A percentile compares a stretch with the other conserved stretches of the same genome.
These are phyloP conservation scores for Dryas iulia DNA, from an alignment of 1,140 invertebrate genomes.

Conservation along the genomic window DNA sequence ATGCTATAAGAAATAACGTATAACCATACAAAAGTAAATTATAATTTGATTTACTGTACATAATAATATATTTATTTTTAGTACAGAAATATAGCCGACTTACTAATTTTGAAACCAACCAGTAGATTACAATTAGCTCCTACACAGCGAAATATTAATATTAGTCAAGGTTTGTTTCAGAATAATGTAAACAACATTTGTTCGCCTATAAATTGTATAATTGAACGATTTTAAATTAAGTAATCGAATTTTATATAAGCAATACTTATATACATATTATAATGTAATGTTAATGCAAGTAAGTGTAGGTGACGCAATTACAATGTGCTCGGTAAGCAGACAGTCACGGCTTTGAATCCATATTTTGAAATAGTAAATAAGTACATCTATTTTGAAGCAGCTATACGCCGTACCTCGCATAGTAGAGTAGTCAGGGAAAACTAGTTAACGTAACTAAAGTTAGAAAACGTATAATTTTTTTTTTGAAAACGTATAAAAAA, in stretches of 20 bases:
- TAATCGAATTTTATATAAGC: background rate
- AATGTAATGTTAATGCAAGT: background rate
- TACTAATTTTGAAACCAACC: slow-evolving; percentile 27
- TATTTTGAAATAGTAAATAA: background rate
- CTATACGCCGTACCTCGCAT: too few relatives aligned
- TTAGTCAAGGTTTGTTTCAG: slow-evolving; percentile 45
- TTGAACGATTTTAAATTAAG: background rate
- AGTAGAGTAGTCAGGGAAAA: too few relatives aligned
- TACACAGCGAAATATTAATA: slow-evolving; percentile 43
- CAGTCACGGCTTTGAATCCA: background rate
- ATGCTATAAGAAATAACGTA: too few relatives aligned
- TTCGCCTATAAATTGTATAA: background rate
- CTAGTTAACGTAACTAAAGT: too few relatives aligned
- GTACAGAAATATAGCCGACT: background rate
- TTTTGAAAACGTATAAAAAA: too few relatives aligned
- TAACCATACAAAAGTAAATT: background rate
- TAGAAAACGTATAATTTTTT: too few relatives aligned
- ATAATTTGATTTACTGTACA: background rate
- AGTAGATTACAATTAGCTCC: slow-evolving; percentile 42
- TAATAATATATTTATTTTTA: background rate
- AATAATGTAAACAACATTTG: background rate
- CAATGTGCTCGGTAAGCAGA: background rate
- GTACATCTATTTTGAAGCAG: background rate
- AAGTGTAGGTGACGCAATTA: background rate
- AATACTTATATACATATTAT: slow-evolving; percentile 1